A percentile compares a stretch with the other conserved stretches of the same genome.
Evolutionary conservation across 1,140 invertebrate species (phyloP).

Genomic region (Tigriopus japonicus): DNA sequence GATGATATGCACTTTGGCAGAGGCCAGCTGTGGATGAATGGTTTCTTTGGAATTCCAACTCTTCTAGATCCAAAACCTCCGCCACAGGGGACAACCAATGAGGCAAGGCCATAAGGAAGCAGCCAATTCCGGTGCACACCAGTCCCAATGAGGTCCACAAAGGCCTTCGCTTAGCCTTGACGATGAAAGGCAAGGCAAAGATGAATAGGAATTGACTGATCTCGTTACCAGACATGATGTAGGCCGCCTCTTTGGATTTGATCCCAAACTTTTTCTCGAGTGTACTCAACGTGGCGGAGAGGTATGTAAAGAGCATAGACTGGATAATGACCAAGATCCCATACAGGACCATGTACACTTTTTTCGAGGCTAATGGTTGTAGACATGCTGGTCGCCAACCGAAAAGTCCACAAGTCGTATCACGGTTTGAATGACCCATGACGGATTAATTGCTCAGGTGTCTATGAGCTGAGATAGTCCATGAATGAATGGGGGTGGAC

Average conservation of each 20-base stretch:
- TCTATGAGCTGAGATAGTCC: no score
- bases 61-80: background rate
- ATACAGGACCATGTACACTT: conserved; percentile 12
- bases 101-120: background rate
- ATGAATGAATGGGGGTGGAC: no score
- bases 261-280: conserved; percentile 14
- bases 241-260: conserved; percentile 14
- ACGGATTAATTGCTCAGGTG: no score
- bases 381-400: conserved; percentile 6
- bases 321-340: conserved; percentile 9
- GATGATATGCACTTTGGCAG: background rate
- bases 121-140: background rate
- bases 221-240: conserved; percentile 11
- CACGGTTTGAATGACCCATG: no score
- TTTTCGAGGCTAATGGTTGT: conserved; percentile 6
- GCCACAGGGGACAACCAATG: conserved; percentile 4
- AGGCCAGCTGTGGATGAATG: background rate
- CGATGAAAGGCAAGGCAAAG: conserved; percentile 13
- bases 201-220: conserved; percentile 9
- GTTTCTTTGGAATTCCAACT: background rate
- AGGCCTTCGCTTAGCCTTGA: background rate
- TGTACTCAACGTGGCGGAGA: conserved; percentile 3
- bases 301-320: conserved; percentile 11
- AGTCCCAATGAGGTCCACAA: background rate
- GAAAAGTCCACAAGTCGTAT: background rate